phyloP scores from a whole-genome alignment of 2,113 vertebrate genomes.

The Lichenostomus cassidix region DNA sequence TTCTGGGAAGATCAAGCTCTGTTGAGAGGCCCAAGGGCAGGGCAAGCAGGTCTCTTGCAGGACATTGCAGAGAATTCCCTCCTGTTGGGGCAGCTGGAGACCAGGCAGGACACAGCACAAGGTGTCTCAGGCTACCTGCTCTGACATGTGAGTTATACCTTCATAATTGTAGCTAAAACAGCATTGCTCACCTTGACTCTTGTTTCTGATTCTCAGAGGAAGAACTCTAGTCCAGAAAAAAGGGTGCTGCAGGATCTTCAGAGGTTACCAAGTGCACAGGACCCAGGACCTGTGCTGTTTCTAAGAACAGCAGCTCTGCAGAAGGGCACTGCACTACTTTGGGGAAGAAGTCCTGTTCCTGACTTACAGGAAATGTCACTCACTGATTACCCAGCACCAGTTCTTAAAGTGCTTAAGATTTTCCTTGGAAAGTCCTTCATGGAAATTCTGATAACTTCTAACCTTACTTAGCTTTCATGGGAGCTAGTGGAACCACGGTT shows the following conservation, averaged over 20 bases:
- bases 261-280: neutral
- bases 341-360: neutral
- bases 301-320: neutral
- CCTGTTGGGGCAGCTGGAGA: neutral
- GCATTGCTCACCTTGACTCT: neutral
- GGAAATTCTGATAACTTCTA: neutral
- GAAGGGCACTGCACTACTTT: neutral
- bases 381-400: neutral
- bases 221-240: neutral
- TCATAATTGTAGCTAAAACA: too few species aligned
- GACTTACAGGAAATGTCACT: neutral
- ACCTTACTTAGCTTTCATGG: neutral
- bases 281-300: neutral
- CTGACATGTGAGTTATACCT: too few species aligned
- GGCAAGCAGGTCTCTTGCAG: neutral
- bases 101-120: neutral
- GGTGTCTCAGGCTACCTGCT: neutral
- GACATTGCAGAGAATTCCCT: neutral
- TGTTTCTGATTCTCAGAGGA: neutral
- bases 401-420: neutral
- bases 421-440: slow-evolving; percentile 27
- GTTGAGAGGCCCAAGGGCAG: neutral
- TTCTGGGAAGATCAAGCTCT: neutral
- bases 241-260: neutral
- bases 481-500: neutral